A percentile compares a stretch with the other conserved stretches of the same genome.
Evolutionary conservation across 1,140 invertebrate genomes (phyloP).

Genomic region (Brachionus rotundiformis): DNA sequence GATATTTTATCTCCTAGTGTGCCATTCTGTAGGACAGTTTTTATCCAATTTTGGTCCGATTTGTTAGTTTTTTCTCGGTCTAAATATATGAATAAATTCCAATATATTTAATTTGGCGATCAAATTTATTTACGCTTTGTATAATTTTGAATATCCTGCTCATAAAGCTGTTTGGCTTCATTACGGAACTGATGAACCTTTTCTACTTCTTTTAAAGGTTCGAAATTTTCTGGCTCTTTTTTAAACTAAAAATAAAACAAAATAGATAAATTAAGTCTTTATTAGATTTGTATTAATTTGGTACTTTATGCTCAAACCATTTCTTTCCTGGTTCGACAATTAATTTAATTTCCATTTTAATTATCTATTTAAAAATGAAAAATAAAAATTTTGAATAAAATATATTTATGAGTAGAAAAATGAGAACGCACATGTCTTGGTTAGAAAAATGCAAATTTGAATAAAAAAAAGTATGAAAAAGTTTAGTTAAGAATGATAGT

Average conservation of each 20-base stretch:
- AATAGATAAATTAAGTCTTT: background rate
- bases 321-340: constrained; percentile 11
- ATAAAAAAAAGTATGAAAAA: background rate
- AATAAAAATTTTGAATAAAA: constrained; percentile 28
- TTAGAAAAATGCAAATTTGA: background rate
- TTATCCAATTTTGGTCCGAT: constrained; percentile 71
- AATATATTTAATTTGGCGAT: too few species aligned
- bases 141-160: constrained; percentile 67
- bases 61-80: constrained; percentile 58
- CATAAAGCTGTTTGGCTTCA: constrained; percentile 56
- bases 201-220: constrained; percentile 14
- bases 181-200: constrained; percentile 17
- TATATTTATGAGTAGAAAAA: background rate
- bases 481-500: background rate
- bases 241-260: background rate
- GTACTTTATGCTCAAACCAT: constrained; percentile 36
- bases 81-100: too few species aligned
- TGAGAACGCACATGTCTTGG: constrained; percentile 27
- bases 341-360: constrained; percentile 30
- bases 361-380: background rate
- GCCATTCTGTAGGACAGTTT: constrained; percentile 76
- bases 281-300: background rate
- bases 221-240: constrained; percentile 26
- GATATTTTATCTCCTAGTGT: constrained; percentile 82
- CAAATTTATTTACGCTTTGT: constrained; percentile 63